Base-by-base conservation (phyloP, 2,113 vertebrate genomes). In the Paratilapia polleni region DNA sequence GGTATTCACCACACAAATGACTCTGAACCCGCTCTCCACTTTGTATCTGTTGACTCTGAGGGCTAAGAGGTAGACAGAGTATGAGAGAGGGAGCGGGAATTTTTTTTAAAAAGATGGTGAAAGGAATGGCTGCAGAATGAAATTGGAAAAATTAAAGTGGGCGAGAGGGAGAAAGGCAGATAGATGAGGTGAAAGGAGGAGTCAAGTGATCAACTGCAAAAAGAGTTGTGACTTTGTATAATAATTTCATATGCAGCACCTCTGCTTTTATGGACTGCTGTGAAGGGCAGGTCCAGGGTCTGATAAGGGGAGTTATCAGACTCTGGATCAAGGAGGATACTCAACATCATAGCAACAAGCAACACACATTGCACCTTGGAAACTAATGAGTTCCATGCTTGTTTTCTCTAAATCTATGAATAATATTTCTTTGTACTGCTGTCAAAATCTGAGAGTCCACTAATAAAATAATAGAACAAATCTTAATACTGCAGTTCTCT, bases 41-140 rank as follows among this genome's bases (percentile, higher is more conserved):
- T 57, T 78, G 15, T 70, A 22, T 83, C 52, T 61, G 64, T 82
- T 54, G 57, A 80, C 81, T 86, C 78, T 70, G 52, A 77, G 85
- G 86, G 26, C 75, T 59, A 41, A 83, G 56, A 77, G 49, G 41
- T 52, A 76, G 79, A 62, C 47, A 56, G 77, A 80, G 77, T 62
- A 24, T 56, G 57, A 84, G 49, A 36, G 34, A 41, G 2, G 22
- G 43, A 74, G 57, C 54, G 59, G 66, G 20, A 62, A 31, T 54
- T 13, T 34, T 34, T 34, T 34, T 34, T 3, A 8, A 12, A 54
- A 75, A 57, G 6, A 38, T 24, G 41, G 56, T 15, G 61, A 77
- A 64, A 79, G 17, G 38, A 77, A 47, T n/a, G 62, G 75, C 26
- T 41, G 57, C 14, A 57, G 11, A 17, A 26, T 56, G 15, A 74